Percentiles rank a stretch among this genome's conserved stretches.
Evolutionary conservation across 2,888 invertebrate species (phyloP).

Genomic region (Tiliacea aurago): DNA sequence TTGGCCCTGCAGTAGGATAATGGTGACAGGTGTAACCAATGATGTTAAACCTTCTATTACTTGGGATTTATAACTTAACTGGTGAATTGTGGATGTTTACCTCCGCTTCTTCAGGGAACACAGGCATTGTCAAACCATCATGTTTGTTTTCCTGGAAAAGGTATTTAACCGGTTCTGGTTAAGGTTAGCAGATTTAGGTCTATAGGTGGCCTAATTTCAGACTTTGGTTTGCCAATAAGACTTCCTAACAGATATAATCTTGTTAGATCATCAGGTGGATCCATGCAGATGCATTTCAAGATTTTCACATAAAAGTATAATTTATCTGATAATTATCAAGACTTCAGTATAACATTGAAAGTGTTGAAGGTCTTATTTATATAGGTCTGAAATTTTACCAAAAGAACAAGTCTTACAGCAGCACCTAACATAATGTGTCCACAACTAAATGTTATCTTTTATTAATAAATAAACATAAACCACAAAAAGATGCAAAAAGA

Average conservation of each 20-base stretch:
- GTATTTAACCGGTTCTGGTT: too few species aligned
- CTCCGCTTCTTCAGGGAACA: background rate
- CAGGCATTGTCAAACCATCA: background rate
- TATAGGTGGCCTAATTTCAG: background rate
- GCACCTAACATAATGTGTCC: background rate
- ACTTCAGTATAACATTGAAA: background rate
- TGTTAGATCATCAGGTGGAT: background rate
- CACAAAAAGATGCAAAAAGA: slow-evolving; percentile 16
- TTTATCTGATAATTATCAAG: background rate
- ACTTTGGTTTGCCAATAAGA: background rate
- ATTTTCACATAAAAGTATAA: background rate
- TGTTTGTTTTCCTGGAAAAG: background rate
- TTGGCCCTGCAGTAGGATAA: background rate
- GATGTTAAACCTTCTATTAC: background rate
- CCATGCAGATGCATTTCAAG: background rate
- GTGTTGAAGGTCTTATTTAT: background rate
- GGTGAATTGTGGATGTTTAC: background rate
- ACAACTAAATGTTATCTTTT: slow-evolving; percentile 15
- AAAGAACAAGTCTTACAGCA: background rate
- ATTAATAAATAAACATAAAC: slow-evolving; percentile 31
- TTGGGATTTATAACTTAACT: background rate
- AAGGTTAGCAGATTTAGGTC: too few species aligned
- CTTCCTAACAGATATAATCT: background rate
- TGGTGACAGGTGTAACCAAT: background rate
- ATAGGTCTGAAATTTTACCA: background rate